Conservation (phyloP, 2,113 vertebrate genomes). For the Chelonoidis abingdonii region DNA sequence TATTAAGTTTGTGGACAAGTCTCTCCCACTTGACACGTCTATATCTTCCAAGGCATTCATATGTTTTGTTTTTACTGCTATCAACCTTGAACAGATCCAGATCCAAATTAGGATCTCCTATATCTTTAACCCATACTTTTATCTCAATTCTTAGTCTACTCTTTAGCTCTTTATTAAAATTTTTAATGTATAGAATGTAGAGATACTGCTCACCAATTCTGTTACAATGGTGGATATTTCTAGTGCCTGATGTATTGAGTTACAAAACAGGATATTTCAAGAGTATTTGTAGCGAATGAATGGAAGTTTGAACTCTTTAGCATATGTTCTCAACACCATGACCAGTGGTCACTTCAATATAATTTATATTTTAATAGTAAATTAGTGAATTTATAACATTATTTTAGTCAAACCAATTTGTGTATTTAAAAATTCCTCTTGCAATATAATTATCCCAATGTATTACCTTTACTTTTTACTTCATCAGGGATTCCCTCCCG, state of each 20-base stretch:
- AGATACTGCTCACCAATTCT: neutral
- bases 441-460: neutral
- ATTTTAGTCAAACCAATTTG: neutral
- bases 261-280: too few relatives aligned
- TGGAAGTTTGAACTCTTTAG: too few relatives aligned
- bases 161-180: neutral
- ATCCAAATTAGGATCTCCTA: neutral
- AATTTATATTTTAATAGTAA: too few relatives aligned
- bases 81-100: fast-evolving
- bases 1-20: neutral
- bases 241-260: too few relatives aligned
- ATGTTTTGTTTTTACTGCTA: neutral
- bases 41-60: neutral
- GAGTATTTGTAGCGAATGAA: too few relatives aligned
- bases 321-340: too few relatives aligned
- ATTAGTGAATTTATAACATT: too few relatives aligned
- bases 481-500: too few relatives aligned
- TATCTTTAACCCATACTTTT: neutral
- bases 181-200: neutral
- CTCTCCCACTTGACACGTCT: neutral
- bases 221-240: neutral
- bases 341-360: too few relatives aligned
- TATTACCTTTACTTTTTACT: neutral
- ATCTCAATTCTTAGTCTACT: neutral
- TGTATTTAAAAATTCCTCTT: neutral